Percentiles rank a stretch among this genome's conserved stretches.
These are phyloP conservation scores for Apteryx mantelli DNA, from an alignment of 2,113 vertebrate genomes.

Conservation along the genomic window DNA sequence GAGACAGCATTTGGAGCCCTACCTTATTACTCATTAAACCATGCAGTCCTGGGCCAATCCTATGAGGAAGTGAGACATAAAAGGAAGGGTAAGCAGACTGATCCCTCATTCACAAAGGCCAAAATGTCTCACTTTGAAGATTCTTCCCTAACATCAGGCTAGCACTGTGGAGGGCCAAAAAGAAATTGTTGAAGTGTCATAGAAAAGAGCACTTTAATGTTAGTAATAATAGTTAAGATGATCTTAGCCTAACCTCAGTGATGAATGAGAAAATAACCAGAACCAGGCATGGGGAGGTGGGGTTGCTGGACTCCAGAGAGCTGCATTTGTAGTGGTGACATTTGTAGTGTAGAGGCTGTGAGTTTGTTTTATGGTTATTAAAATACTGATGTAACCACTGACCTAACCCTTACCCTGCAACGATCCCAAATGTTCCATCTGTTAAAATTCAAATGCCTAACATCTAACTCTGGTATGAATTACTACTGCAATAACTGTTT, in stretches of 20 bases:
- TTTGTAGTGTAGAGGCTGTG: no score
- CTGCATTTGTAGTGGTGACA: no score
- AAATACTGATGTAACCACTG: no score
- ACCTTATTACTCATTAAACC: background rate
- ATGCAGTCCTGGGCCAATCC: background rate
- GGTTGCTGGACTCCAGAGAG: background rate
- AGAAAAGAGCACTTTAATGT: background rate
- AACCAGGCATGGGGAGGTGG: background rate
- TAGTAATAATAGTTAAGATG: background rate
- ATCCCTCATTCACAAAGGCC: background rate
- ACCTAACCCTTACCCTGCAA: no score
- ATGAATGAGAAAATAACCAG: background rate
- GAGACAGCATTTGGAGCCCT: background rate
- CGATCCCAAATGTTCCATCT: no score
- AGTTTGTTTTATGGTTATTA: no score
- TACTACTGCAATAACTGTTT: background rate
- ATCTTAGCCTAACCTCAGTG: background rate
- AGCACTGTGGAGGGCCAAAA: background rate
- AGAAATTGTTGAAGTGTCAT: background rate
- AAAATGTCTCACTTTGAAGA: background rate
- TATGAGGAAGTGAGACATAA: background rate
- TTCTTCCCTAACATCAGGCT: background rate
- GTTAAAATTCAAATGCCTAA: no score
- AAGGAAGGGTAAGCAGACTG: no score
- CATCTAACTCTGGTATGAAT: background rate